phyloP scores from a whole-genome alignment of 1,140 invertebrate genomes.

The Magallana angulata region DNA sequence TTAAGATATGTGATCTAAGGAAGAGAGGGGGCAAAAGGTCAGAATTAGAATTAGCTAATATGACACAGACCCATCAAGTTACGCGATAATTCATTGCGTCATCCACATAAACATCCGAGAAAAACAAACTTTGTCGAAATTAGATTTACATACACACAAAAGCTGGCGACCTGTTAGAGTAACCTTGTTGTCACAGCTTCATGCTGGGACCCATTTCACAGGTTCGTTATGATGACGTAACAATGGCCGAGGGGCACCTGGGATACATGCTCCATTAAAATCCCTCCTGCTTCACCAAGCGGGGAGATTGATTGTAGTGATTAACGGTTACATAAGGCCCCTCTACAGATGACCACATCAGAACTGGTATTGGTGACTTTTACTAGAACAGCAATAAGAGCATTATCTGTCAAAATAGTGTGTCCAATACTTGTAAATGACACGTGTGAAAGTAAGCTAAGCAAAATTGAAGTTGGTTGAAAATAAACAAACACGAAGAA shows the following conservation, averaged over 20 bases:
- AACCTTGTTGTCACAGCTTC: slow-evolving; percentile 22
- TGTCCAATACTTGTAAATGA: too few relatives aligned
- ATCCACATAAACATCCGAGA: neutral
- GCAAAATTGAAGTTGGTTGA: too few relatives aligned
- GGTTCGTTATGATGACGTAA: slow-evolving; percentile 9
- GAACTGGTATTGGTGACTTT: neutral
- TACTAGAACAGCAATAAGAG: neutral
- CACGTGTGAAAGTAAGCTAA: too few relatives aligned
- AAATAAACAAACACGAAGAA: too few relatives aligned
- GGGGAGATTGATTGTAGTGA: neutral
- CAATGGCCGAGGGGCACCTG: slow-evolving; percentile 9
- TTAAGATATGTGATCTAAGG: too few relatives aligned
- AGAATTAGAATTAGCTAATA: too few relatives aligned
- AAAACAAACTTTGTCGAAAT: slow-evolving; percentile 3
- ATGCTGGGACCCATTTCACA: neutral
- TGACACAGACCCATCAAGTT: neutral
- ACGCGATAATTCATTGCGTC: neutral
- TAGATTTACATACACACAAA: neutral
- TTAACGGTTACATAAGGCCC: neutral
- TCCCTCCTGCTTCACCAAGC: slow-evolving; percentile 1
- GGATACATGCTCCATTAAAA: neutral
- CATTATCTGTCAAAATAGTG: too few relatives aligned
- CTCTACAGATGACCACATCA: neutral
- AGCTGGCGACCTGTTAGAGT: neutral
- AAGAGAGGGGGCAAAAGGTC: too few relatives aligned